Evolutionary conservation across 2,888 invertebrate genomes (phyloP).

Genomic region (Phortica okadai): DNA sequence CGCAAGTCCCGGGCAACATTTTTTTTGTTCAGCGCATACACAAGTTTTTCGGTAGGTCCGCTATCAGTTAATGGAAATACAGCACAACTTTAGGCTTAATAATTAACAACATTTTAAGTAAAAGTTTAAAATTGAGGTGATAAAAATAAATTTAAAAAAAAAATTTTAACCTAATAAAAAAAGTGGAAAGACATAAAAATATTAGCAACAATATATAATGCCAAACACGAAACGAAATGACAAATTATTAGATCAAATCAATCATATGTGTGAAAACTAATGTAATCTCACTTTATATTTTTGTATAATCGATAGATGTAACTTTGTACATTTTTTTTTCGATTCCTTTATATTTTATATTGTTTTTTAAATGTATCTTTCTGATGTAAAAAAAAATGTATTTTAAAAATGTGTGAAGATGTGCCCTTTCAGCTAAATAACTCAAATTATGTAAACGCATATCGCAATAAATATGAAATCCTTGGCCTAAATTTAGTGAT

Average conservation of each 20-base stretch:
- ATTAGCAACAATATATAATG: background rate
- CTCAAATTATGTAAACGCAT: constrained; percentile 28
- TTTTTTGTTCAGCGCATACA: constrained; percentile 66
- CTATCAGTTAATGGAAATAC: constrained; percentile 53
- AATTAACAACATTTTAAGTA: constrained; percentile 35
- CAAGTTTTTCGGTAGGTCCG: constrained; percentile 63
- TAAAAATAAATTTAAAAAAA: constrained; percentile 48
- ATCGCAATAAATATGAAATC: constrained; percentile 48
- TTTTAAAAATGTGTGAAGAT: background rate
- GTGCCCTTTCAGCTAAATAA: background rate
- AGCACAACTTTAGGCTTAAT: constrained; percentile 53
- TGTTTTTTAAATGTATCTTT: background rate
- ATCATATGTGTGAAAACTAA: background rate
- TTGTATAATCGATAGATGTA: background rate
- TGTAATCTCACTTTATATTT: background rate
- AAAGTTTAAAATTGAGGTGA: constrained; percentile 41
- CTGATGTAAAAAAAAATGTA: background rate
- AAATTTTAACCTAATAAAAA: constrained; percentile 35
- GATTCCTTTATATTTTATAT: background rate
- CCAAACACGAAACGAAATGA: background rate
- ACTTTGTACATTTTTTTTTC: background rate
- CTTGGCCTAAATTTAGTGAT: constrained; percentile 64
- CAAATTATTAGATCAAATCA: constrained; percentile 10
- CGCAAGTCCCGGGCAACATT: constrained; percentile 69
- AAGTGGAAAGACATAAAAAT: background rate